A percentile compares a stretch with the other conserved stretches of the same genome.
Evolutionary conservation across 1,140 invertebrate species (phyloP).

Genomic region (Lepidurus couesii): DNA sequence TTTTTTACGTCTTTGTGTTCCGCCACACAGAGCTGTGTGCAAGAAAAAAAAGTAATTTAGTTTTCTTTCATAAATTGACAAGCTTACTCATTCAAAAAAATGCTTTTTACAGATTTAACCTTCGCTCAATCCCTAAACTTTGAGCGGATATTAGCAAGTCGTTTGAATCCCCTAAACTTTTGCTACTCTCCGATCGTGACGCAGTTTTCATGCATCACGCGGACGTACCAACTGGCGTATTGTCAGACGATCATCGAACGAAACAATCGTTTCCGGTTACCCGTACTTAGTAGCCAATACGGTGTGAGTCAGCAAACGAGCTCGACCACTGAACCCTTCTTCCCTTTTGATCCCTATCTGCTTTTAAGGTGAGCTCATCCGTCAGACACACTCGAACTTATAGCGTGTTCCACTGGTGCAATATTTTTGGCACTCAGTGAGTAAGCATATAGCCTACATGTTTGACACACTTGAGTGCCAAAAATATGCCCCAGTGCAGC

Average conservation of each 20-base stretch:
- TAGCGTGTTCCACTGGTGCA: too few relatives aligned
- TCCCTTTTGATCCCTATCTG: conserved; percentile 75
- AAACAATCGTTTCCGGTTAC: conserved; percentile 51
- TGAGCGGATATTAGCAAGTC: conserved; percentile 70
- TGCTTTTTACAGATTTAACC: conserved; percentile 58
- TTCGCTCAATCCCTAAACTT: conserved; percentile 76
- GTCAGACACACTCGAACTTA: not conserved
- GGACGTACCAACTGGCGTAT: conserved; percentile 84
- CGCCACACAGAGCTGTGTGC: conserved; percentile 74
- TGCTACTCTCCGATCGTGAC: conserved; percentile 69
- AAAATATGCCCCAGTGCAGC: too few relatives aligned
- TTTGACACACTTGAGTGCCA: too few relatives aligned
- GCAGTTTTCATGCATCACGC: conserved; percentile 64
- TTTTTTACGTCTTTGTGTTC: conserved; percentile 86
- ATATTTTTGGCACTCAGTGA: too few relatives aligned
- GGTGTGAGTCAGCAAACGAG: conserved; percentile 43
- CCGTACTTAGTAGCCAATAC: conserved; percentile 47
- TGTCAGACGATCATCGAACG: conserved; percentile 84
- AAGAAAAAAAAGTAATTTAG: conserved; percentile 61
- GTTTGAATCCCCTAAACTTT: conserved; percentile 75
- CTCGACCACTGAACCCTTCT: conserved; percentile 58
- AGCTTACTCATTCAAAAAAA: not conserved
- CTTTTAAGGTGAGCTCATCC: conserved; percentile 52
- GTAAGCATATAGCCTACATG: too few relatives aligned
- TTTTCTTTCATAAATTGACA: conserved; percentile 31